Conservation (phyloP, 2,888 invertebrate genomes). For the Cecidostiba fungosa region DNA sequence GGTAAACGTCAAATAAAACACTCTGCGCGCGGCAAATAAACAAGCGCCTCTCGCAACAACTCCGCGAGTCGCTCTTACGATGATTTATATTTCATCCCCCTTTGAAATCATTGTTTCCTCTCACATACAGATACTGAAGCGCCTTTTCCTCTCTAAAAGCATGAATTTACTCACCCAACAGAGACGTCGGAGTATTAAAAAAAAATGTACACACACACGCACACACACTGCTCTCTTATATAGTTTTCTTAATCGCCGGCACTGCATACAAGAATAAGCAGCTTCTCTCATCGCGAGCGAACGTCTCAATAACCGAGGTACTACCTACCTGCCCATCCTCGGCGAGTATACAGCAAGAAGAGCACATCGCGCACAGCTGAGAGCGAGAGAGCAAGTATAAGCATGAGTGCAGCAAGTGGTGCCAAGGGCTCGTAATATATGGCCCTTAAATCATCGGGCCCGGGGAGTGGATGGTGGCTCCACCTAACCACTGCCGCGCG, state of each 20-base stretch:
- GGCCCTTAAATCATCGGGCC: conserved; percentile 79
- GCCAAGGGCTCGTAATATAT: conserved; percentile 78
- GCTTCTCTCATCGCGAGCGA: conserved; percentile 54
- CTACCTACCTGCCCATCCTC: conserved; percentile 43
- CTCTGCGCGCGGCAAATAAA: conserved; percentile 46
- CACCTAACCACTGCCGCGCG: conserved; percentile 71
- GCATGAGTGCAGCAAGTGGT: conserved; percentile 70
- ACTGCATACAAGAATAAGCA: background rate
- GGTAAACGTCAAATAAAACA: conserved; percentile 60
- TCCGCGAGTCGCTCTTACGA: conserved; percentile 1
- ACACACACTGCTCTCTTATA: background rate
- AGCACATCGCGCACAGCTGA: background rate
- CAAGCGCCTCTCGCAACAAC: conserved; percentile 16
- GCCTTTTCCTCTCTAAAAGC: too few species aligned
- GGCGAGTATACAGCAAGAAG: background rate
- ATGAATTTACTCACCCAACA: too few species aligned
- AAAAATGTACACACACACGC: background rate
- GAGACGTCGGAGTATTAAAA: background rate
- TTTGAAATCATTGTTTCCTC: conserved; percentile 53
- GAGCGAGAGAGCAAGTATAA: conserved; percentile 2
- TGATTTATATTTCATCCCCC: conserved; percentile 57
- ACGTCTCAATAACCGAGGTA: conserved; percentile 73
- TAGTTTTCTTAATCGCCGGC: background rate
- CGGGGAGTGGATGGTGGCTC: conserved; percentile 74
- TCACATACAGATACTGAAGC: background rate